phyloP scores from a whole-genome alignment of 2,888 invertebrate species.

The Caenorhabditis zanzibari region DNA sequence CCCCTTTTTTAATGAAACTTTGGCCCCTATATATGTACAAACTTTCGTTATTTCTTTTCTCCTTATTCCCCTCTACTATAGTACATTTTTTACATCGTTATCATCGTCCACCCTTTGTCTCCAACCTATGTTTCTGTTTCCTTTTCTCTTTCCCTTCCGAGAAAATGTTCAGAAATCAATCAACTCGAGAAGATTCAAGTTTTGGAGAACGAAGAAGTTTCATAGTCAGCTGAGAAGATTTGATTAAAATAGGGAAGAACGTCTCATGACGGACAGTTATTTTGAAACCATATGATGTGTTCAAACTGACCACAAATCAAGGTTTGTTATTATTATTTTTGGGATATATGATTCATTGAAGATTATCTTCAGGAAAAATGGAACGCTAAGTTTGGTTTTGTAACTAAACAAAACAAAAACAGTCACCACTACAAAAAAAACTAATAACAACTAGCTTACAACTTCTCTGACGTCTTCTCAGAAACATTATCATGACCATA shows the following conservation, averaged over 20 bases:
- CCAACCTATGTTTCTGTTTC: constrained; percentile 13
- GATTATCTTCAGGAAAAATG: background rate
- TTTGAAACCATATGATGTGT: constrained; percentile 48
- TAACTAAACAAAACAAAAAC: background rate
- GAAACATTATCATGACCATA: constrained; percentile 63
- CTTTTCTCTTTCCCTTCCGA: constrained; percentile 1
- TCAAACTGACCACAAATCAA: constrained; percentile 46
- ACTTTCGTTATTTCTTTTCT: constrained; percentile 17
- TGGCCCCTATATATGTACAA: constrained; percentile 40
- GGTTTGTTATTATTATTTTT: constrained; percentile 6
- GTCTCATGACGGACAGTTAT: constrained; percentile 50
- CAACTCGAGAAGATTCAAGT: constrained; percentile 11
- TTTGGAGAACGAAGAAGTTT: background rate
- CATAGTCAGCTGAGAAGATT: constrained; percentile 50
- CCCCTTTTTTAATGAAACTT: constrained; percentile 40
- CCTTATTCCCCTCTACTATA: constrained; percentile 19
- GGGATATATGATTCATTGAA: background rate
- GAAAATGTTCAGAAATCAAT: constrained; percentile 52
- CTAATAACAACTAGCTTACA: constrained; percentile 18
- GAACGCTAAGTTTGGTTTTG: too few relatives aligned
- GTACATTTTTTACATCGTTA: constrained; percentile 45
- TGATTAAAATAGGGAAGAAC: constrained; percentile 23
- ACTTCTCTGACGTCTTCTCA: constrained; percentile 33
- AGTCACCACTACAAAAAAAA: background rate
- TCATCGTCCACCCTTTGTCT: constrained; percentile 37